Conservation (phyloP, 2,888 invertebrate genomes). For the Chaitophorus viminalis region DNA sequence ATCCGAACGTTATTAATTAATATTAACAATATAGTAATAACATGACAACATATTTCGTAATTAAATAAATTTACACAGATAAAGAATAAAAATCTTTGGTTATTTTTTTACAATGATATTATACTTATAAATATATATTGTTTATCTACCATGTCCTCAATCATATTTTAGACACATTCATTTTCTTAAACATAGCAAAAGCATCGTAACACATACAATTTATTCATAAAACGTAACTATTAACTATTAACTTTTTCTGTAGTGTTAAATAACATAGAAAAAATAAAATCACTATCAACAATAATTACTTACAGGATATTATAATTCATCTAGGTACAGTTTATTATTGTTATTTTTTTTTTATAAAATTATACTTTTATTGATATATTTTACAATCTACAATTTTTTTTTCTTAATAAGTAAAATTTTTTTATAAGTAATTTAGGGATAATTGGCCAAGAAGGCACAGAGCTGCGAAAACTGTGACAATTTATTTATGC, state of each 20-base stretch:
- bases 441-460: no score
- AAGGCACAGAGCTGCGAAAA: no score
- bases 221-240: not conserved
- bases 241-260: no score
- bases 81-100: not conserved
- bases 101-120: not conserved
- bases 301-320: no score
- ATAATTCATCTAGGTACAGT: no score
- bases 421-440: no score
- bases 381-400: no score
- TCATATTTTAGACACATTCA: not conserved
- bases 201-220: not conserved
- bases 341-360: no score
- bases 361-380: no score
- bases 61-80: not conserved
- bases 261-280: no score
- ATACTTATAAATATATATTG: not conserved
- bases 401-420: no score
- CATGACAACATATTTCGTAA: not conserved
- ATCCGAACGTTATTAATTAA: not conserved
- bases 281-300: no score
- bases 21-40: not conserved
- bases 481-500: not conserved
- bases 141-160: not conserved
- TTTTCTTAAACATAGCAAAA: not conserved